Conservation (phyloP, 2,113 vertebrate genomes). For the Notechis scutatus region DNA sequence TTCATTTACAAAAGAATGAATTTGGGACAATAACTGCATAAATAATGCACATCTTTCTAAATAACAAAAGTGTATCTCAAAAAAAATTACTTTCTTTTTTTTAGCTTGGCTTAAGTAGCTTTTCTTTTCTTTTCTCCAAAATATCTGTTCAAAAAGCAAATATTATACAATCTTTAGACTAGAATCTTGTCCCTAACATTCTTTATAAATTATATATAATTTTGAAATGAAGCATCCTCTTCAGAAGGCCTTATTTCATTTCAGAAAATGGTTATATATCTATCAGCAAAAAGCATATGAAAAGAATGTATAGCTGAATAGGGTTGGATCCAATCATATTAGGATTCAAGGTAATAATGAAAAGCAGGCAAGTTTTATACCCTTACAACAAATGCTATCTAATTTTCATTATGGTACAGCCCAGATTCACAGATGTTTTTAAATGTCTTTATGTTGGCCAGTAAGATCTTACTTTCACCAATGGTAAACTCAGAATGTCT, state of each 20-base stretch:
- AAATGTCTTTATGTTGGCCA: slow-evolving; percentile 26
- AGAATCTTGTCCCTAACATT: slow-evolving; percentile 6
- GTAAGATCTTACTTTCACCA: neutral
- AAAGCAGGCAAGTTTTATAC: neutral
- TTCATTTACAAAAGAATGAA: neutral
- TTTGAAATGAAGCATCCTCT: slow-evolving; percentile 41
- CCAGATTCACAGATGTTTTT: neutral
- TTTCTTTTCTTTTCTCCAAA: slow-evolving; percentile 15
- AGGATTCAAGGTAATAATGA: slow-evolving; percentile 25
- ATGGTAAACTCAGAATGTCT: neutral
- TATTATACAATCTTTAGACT: neutral
- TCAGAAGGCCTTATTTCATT: slow-evolving; percentile 39
- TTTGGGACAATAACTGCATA: neutral
- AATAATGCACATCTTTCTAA: neutral
- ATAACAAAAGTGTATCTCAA: neutral
- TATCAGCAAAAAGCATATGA: slow-evolving; percentile 28
- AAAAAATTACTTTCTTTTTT: neutral
- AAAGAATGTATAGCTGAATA: slow-evolving; percentile 27
- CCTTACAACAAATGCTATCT: neutral
- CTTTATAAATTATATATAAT: slow-evolving; percentile 24
- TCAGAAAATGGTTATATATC: slow-evolving; percentile 37
- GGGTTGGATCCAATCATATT: slow-evolving; percentile 8
- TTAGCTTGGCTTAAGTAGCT: neutral
- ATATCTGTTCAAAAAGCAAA: slow-evolving; percentile 7
- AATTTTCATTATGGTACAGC: neutral